phyloP scores from a whole-genome alignment of 2,113 vertebrate genomes.

The Hemiprocne comata region DNA sequence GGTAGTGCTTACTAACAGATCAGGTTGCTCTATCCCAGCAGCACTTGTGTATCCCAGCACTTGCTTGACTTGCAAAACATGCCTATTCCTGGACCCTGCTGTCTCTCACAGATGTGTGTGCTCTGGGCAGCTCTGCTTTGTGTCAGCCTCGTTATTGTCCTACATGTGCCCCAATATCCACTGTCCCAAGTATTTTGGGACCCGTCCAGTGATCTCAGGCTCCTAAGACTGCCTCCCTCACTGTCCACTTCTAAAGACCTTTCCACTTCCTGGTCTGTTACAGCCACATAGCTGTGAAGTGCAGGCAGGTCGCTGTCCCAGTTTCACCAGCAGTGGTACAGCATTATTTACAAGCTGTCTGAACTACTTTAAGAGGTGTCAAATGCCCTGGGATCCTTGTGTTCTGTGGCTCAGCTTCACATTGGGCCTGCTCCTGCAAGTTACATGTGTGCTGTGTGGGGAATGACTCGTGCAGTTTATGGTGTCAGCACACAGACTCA shows the following conservation, averaged over 20 bases:
- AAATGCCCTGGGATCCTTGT: not conserved
- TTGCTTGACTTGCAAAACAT: not conserved
- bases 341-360: not conserved
- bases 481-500: not conserved
- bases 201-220: not conserved
- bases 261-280: not conserved
- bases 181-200: not conserved
- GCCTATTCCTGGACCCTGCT: not conserved
- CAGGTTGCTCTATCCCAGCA: not conserved
- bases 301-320: not conserved
- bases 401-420: not conserved
- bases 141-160: not conserved
- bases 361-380: not conserved
- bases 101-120: not conserved
- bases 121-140: not conserved
- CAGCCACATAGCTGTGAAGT: not conserved
- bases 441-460: not conserved
- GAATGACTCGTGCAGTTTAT: not conserved
- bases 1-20: not conserved
- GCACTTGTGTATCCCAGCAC: not conserved
- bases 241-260: not conserved
- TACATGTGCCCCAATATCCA: not conserved
- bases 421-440: not conserved
- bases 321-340: not conserved
- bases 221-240: not conserved